Base-by-base conservation (phyloP, 2,888 invertebrate genomes). In the Ceraclea dissimilis region DNA sequence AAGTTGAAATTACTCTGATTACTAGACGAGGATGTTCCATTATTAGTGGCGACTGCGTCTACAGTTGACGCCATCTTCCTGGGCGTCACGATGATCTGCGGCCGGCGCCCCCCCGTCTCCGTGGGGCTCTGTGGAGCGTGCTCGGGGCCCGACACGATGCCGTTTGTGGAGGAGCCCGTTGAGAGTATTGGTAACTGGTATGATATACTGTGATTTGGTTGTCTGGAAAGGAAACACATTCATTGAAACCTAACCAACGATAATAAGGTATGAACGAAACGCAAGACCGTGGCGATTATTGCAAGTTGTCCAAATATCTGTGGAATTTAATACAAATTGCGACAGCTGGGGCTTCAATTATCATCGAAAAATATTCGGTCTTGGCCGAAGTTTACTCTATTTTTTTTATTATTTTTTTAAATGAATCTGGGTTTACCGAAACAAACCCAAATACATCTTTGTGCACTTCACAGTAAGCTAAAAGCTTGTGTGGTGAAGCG, bases 41-140 rank as follows among this genome's bases (percentile, higher is more conserved):
- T 17, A 19, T 48, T 54, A 21, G 21, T 54, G 16, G 62, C 64
- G 63, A 39, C 63, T 44, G 56, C 59, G 52, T 70, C 70, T 54
- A 69, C 70, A 2, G 70, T 69, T 2, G 70, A 67, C 44, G 69
- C 67, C 44, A 71, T 69, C 67, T 80, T 83, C 64, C 78, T 79
- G 1, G 86, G 83, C 4, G 85, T 85, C 8, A 88, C 85, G 60
- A 88, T 88, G 60, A 88, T 86, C 62, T 87, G 86, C n/a, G 87
- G 87, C 58, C 88, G 47, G 44, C 51, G 54, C 20, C 60, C 57
- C 20, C 61, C 61, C 13, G 54, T 52, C 48, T 61, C 61, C 59
- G 51, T 54, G 44, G 61, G 57, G 51, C 58, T 57, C 31, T 61
- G 59, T 5, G 62, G 56, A 13, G 60, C 56, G 57, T 57, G 55